Percentiles rank a stretch among this genome's conserved stretches.
Evolutionary conservation across 2,113 vertebrate species (phyloP).

Genomic region (Mesembrinibis cayennensis): DNA sequence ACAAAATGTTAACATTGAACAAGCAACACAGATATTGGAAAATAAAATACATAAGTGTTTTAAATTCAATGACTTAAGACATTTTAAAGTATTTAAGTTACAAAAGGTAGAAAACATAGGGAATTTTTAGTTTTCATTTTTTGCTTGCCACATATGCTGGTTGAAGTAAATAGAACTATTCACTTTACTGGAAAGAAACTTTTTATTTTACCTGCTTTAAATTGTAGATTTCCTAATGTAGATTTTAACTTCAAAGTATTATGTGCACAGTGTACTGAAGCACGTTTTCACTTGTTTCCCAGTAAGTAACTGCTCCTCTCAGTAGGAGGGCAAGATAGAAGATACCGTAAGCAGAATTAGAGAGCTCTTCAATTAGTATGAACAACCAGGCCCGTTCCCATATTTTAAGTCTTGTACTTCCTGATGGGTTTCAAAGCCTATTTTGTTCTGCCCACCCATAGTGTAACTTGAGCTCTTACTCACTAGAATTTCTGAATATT

Average conservation of each 20-base stretch:
- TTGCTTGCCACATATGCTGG: not conserved
- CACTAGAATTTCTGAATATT: constrained; percentile 37
- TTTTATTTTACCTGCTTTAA: not conserved
- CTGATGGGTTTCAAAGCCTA: constrained; percentile 9
- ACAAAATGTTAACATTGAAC: not conserved
- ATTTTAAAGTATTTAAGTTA: not conserved
- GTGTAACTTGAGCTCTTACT: not conserved
- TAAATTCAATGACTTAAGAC: not conserved
- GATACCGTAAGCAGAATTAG: not conserved
- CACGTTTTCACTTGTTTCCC: constrained; percentile 20
- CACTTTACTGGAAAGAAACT: not conserved
- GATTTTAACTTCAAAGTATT: not conserved
- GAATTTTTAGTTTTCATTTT: not conserved
- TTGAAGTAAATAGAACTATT: not conserved
- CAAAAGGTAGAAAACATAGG: not conserved
- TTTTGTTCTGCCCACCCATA: constrained; percentile 37
- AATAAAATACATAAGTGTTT: not conserved
- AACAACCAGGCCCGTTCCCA: not conserved
- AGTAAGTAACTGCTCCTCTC: not conserved
- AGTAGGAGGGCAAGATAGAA: constrained; percentile 9
- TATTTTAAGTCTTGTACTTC: constrained; percentile 28
- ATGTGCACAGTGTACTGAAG: not conserved
- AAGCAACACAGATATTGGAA: not conserved
- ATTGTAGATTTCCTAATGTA: not conserved
- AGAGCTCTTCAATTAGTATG: not conserved